phyloP scores from a whole-genome alignment of 2,797 vertebrate genomes.

The Esox lucius region DNA sequence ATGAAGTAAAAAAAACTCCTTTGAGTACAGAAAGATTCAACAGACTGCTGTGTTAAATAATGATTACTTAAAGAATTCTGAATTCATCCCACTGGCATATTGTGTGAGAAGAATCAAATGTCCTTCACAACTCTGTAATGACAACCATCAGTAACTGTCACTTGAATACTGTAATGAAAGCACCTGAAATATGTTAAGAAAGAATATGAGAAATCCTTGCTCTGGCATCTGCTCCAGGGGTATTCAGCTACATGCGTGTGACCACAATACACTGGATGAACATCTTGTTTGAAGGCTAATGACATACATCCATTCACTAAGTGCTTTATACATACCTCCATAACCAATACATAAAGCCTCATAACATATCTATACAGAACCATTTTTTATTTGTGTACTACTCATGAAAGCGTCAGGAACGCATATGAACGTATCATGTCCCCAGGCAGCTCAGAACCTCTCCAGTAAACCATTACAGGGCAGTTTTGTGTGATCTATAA shows the following conservation, averaged over 20 bases:
- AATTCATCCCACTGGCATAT: not conserved
- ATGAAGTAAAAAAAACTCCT: not conserved
- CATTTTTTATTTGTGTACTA: not conserved
- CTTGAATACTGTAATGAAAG: not conserved
- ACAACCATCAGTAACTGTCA: conserved; percentile 2
- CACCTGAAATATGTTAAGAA: not conserved
- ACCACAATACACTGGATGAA: not conserved
- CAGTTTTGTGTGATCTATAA: not conserved
- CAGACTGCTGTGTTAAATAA: not conserved
- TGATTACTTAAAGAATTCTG: not conserved
- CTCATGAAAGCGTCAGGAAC: not conserved
- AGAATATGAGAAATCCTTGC: not conserved
- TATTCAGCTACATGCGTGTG: not conserved
- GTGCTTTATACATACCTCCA: no score
- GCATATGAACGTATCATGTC: not conserved
- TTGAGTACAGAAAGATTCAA: not conserved
- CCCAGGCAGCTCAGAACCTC: not conserved
- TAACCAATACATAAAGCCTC: not conserved
- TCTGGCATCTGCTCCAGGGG: no score
- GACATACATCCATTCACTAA: no score
- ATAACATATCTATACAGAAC: not conserved
- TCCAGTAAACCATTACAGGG: not conserved
- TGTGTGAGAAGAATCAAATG: not conserved
- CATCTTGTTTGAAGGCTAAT: no score
- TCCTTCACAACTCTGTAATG: not conserved